Conservation (phyloP, 2,888 invertebrate species). For the Lottia gigantea region DNA sequence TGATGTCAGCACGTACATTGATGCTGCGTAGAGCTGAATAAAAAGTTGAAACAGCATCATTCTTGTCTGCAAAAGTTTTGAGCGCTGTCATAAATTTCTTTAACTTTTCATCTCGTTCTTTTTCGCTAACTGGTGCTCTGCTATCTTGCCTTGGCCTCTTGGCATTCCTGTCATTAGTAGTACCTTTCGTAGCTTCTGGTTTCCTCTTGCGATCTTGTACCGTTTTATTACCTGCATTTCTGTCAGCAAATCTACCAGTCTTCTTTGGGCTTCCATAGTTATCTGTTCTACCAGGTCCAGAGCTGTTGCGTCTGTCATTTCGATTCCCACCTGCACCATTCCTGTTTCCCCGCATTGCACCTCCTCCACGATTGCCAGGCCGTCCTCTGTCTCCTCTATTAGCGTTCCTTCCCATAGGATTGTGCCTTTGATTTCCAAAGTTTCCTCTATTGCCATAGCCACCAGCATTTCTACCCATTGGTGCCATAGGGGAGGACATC, state of each 20-base stretch:
- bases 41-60: background rate
- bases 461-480: too few species aligned
- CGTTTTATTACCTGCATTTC: slow-evolving; percentile 8
- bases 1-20: background rate
- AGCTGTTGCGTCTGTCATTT: slow-evolving; percentile 2
- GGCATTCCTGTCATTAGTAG: slow-evolving; percentile 15
- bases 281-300: background rate
- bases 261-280: background rate
- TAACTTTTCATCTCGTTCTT: background rate
- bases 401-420: too few species aligned
- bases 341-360: background rate
- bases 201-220: slow-evolving; percentile 7
- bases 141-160: slow-evolving; percentile 6
- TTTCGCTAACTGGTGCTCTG: background rate
- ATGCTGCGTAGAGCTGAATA: background rate
- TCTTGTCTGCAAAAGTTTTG: background rate
- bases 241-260: slow-evolving; percentile 6
- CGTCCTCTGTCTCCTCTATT: background rate
- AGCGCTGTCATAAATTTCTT: background rate
- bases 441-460: too few species aligned
- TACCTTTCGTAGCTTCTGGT: slow-evolving; percentile 10
- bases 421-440: too few species aligned
- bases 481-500: too few species aligned
- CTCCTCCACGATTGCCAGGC: background rate
- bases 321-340: background rate